Evolutionary conservation across 2,888 invertebrate genomes (phyloP).

Genomic region (Trichopria drosophilae): DNA sequence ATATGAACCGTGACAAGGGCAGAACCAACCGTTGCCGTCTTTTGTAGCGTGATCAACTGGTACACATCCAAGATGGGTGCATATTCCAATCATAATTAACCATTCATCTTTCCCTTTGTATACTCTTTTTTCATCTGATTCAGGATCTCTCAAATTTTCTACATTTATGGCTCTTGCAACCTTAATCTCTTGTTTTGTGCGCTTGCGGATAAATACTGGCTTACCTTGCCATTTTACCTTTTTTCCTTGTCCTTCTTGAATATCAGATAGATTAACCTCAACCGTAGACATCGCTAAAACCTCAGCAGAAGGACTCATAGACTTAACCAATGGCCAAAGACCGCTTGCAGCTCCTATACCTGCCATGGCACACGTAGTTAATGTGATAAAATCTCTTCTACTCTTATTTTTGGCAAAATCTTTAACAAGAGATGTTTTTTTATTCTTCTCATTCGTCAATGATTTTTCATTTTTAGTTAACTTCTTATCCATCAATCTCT

Average conservation of each 20-base stretch:
- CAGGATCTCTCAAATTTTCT: conserved; percentile 68
- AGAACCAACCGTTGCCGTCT: conserved; percentile 70
- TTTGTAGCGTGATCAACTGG: conserved; percentile 70
- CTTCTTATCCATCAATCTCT: too few species aligned
- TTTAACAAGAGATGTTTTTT: too few species aligned
- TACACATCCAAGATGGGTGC: conserved; percentile 79
- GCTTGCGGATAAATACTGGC: conserved; percentile 71
- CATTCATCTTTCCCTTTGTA: conserved; percentile 65
- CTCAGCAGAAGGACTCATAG: conserved; percentile 71
- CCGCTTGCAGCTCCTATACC: conserved; percentile 13
- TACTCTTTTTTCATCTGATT: conserved; percentile 66
- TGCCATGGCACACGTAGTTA: conserved; percentile 10
- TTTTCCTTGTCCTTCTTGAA: conserved; percentile 67
- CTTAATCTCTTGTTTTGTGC: conserved; percentile 69
- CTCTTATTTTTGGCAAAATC: conserved; percentile 10
- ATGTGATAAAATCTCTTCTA: conserved; percentile 11
- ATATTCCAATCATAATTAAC: conserved; percentile 76
- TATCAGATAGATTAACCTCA: conserved; percentile 71
- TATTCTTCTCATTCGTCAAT: too few species aligned
- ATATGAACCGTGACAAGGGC: conserved; percentile 80
- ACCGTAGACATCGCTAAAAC: conserved; percentile 73
- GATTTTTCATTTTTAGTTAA: too few species aligned
- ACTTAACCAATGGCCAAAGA: conserved; percentile 37
- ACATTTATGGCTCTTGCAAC: conserved; percentile 65
- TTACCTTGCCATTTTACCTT: conserved; percentile 80